Percentiles rank a stretch among this genome's conserved stretches.
These are phyloP conservation scores for Cochlearius cochlearius DNA, from an alignment of 2,113 vertebrate species.

Conservation along the genomic window DNA sequence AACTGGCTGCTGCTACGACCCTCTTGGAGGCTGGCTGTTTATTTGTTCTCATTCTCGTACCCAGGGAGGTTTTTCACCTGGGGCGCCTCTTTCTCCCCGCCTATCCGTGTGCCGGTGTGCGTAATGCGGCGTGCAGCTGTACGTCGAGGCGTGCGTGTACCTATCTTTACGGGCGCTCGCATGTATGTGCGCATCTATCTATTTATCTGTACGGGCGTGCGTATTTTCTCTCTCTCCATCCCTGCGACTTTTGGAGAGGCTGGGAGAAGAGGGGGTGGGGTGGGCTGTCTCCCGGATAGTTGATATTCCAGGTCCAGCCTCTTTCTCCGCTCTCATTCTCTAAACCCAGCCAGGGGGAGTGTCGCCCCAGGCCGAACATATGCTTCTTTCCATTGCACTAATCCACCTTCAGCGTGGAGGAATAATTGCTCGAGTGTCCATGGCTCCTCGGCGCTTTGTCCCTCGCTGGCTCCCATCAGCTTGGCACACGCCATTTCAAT, in stretches of 20 bases:
- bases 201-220: neutral
- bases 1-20: neutral
- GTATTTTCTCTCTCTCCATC: slow-evolving; percentile 13
- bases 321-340: slow-evolving; percentile 87
- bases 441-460: slow-evolving; percentile 97
- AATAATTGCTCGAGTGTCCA: slow-evolving; percentile 99
- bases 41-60: neutral
- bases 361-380: slow-evolving; percentile 99
- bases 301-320: slow-evolving; percentile 87
- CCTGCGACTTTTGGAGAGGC: slow-evolving; percentile 44
- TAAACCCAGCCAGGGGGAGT: slow-evolving; percentile 97
- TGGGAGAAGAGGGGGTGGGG: slow-evolving; percentile 40
- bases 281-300: slow-evolving; percentile 77
- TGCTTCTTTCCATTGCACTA: slow-evolving; percentile 99
- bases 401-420: slow-evolving; percentile 99
- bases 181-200: neutral
- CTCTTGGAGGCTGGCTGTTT: neutral
- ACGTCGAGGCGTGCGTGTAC: neutral
- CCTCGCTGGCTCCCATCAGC: slow-evolving; percentile 97
- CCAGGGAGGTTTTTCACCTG: neutral
- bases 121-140: fast-evolving
- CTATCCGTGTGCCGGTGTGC: neutral
- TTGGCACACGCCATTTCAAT: slow-evolving; percentile 99
- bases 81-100: neutral
- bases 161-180: neutral